These are phyloP conservation scores for Neofelis nebulosa DNA, from an alignment of 2,113 vertebrate species.

Conservation along the genomic window DNA sequence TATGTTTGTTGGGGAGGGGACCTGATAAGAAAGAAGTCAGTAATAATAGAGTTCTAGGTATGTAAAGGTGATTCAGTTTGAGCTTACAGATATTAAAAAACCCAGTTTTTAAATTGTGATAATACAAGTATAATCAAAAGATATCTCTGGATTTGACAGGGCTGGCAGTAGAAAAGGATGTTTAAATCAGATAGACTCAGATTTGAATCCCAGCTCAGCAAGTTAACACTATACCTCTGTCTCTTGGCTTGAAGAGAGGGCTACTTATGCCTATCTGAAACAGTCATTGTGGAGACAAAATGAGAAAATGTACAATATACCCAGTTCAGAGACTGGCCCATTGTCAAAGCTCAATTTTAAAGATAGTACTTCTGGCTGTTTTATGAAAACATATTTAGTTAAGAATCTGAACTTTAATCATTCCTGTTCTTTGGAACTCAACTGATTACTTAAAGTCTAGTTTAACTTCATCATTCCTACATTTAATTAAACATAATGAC, in stretches of 20 bases:
- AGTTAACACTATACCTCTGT: background rate
- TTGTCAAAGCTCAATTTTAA: background rate
- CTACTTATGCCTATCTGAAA: background rate
- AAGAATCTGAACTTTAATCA: background rate
- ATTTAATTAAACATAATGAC: slow-evolving; percentile 20
- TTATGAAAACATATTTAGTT: background rate
- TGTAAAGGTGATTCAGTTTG: background rate
- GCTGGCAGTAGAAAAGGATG: background rate
- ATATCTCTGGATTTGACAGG: background rate
- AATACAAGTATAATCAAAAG: background rate
- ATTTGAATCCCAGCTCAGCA: background rate
- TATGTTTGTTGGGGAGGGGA: background rate
- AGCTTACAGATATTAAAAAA: background rate
- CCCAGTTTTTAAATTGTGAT: background rate
- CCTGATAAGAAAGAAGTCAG: background rate
- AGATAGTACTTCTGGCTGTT: background rate
- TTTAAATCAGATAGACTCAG: background rate
- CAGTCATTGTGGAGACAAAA: background rate
- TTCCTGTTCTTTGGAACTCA: background rate
- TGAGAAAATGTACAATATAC: background rate
- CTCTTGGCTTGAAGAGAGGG: background rate
- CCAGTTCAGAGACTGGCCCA: background rate
- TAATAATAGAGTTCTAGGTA: background rate
- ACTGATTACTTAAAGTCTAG: background rate
- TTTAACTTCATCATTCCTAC: background rate